Evolutionary conservation across 2,113 vertebrate species (phyloP), one percentile per base, ranked within the genome.

Genomic region (Gila orcuttii): DNA sequence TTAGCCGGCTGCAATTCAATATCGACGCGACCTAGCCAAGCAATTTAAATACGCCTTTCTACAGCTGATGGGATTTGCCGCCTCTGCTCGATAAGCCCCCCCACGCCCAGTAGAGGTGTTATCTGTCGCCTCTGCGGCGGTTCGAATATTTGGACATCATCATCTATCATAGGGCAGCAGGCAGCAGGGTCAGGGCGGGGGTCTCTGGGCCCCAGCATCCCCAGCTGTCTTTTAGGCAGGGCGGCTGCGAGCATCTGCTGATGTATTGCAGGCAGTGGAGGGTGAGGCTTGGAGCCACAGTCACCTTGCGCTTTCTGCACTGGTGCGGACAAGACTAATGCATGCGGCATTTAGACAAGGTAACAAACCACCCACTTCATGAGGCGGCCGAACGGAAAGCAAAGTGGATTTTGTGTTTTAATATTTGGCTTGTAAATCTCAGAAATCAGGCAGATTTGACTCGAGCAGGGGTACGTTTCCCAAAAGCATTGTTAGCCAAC

Each of bases 91-190:
- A 86, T 88, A 86, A 86, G 75, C 66, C 73, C 15, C 23, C 42
- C 39, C 68, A 69, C 39, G 28, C 36, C 33, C 62, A 39, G 31
- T 39, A 21, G 84, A 80, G 59, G 68, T 59, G 28, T 86, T 86
- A 88, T 89, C 82, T 73, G 66, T 87, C 82, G 42, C 50, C 47
- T 75, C 73, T 87, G 42, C 13, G 52, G 60, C 66, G 52, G 59
- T 85, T 83, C 25, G 79, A 85, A 84, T 79, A 83, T 82, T 75
- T 83, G 74, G 73, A 76, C 60, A 68, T 79, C 60, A 82, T 88
- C 87, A 87, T 90, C 68, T 85, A 90, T 90, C 87, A 80, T 60
- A 25, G 71, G 83, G 86, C 73, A 69, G 42, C 83, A 87, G 69
- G 55, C 52, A 64, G 60, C 64, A 87, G 68, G 68, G 77, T 60